These are phyloP conservation scores for Carcina quercana DNA, from an alignment of 2,888 invertebrate genomes.

Conservation along the genomic window DNA sequence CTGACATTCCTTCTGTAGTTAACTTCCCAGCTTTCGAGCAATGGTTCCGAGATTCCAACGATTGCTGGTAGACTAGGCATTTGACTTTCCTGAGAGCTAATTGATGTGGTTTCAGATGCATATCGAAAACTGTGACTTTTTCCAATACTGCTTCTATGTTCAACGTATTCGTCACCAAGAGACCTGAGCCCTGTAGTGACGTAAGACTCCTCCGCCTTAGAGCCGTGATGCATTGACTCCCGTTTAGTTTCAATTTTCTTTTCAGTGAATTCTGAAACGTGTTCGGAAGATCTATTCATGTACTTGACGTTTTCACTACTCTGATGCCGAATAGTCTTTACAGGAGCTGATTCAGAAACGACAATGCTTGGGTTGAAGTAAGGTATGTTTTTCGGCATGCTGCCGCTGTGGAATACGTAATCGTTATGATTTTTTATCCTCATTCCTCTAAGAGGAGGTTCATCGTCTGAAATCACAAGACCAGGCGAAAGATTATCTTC, in stretches of 20 bases:
- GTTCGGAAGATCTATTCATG: conserved; percentile 48
- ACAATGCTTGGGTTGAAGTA: conserved; percentile 52
- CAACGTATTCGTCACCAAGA: conserved; percentile 59
- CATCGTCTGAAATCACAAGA: conserved; percentile 48
- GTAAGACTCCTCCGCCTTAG: conserved; percentile 53
- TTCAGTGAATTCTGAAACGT: conserved; percentile 48
- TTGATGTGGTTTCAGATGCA: conserved; percentile 66
- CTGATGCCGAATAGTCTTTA: conserved; percentile 53
- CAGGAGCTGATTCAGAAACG: conserved; percentile 47
- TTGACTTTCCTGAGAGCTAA: conserved; percentile 64
- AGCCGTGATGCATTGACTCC: conserved; percentile 36
- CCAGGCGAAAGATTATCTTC: conserved; percentile 43
- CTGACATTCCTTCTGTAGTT: conserved; percentile 63
- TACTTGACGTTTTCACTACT: conserved; percentile 60
- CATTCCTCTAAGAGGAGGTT: conserved; percentile 46
- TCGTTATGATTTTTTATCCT: conserved; percentile 52
- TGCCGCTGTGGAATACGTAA: conserved; percentile 53
- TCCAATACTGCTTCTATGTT: conserved; percentile 74
- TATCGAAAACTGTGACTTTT: conserved; percentile 84
- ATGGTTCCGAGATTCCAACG: conserved; percentile 65
- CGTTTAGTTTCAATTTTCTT: conserved; percentile 42
- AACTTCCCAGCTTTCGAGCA: conserved; percentile 68
- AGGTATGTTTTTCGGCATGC: conserved; percentile 62
- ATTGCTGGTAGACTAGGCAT: conserved; percentile 70
- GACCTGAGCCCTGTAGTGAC: conserved; percentile 49